These are phyloP conservation scores for Campylomormyrus tamandua DNA, from an alignment of 2,113 vertebrate genomes.

Conservation along the genomic window DNA sequence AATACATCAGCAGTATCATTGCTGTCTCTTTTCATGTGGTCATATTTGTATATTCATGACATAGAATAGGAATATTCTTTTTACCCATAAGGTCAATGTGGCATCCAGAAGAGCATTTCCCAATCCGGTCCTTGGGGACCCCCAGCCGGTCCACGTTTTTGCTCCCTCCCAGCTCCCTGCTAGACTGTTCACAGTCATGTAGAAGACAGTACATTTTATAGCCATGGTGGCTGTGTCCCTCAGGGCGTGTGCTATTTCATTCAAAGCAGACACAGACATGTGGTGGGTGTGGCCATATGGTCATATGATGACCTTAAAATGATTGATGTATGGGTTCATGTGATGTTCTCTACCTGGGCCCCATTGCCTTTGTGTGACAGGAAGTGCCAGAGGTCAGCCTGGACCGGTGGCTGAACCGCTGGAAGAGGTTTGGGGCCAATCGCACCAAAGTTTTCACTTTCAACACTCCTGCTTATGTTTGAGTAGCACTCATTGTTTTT, in stretches of 20 bases:
- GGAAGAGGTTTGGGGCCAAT: slow-evolving; percentile 21
- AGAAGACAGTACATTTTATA: background rate
- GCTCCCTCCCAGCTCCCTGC: background rate
- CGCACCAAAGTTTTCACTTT: slow-evolving; percentile 3
- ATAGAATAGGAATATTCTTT: background rate
- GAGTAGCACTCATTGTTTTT: background rate
- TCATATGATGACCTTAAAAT: background rate
- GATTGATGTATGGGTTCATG: background rate
- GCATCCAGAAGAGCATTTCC: background rate
- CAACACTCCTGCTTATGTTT: background rate
- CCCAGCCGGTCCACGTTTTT: background rate
- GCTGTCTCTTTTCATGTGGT: background rate
- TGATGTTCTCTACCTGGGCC: slow-evolving; percentile 18
- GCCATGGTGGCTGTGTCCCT: background rate
- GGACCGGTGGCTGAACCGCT: background rate
- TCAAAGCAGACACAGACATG: background rate
- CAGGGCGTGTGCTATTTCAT: background rate
- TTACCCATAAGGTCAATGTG: background rate
- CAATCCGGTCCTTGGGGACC: background rate
- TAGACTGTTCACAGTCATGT: background rate
- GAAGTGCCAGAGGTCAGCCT: background rate
- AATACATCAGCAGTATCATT: background rate
- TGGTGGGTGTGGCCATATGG: background rate
- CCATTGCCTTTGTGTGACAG: background rate
- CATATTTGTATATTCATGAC: background rate